Conservation (phyloP, 2,113 vertebrate species). For the Nansenia antarctica region DNA sequence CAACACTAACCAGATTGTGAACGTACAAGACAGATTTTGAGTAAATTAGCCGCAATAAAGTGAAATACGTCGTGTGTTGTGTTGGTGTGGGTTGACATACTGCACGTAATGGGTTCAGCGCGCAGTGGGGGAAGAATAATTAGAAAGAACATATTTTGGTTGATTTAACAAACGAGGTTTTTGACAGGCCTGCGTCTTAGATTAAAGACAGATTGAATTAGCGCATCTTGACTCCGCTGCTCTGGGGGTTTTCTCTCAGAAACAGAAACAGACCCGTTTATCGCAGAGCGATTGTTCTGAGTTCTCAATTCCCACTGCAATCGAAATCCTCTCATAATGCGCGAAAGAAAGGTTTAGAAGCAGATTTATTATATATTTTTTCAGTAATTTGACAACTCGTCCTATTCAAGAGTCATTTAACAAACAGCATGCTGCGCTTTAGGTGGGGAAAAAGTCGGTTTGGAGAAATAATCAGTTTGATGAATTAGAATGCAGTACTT, state of each 20-base stretch:
- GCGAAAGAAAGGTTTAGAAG: constrained; percentile 25
- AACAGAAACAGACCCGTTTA: constrained; percentile 40
- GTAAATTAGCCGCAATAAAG: constrained; percentile 71
- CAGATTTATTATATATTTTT: constrained; percentile 22
- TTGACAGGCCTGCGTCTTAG: constrained; percentile 3
- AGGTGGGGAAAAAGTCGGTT: constrained; percentile 13
- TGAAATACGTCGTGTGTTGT: constrained; percentile 55
- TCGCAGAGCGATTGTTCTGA: constrained; percentile 42
- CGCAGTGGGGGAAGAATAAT: background rate
- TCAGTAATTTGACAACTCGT: constrained; percentile 36
- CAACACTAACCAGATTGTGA: constrained; percentile 47
- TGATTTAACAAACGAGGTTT: constrained; percentile 8
- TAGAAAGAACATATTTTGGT: constrained; percentile 5
- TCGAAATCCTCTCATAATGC: constrained; percentile 29
- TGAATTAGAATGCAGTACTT: background rate
- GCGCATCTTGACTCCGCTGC: constrained; percentile 23
- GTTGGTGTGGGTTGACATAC: background rate
- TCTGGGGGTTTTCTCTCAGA: constrained; percentile 19
- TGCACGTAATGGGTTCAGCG: constrained; percentile 2
- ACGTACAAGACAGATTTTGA: constrained; percentile 62
- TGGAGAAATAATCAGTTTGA: constrained; percentile 30
- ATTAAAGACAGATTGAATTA: constrained; percentile 39
- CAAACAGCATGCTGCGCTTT: constrained; percentile 25
- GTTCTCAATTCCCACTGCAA: constrained; percentile 42
- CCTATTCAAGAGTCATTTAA: constrained; percentile 25